Evolutionary conservation across 2,888 invertebrate genomes (phyloP), one percentile per base, ranked within the genome.

Genomic region (Brachyopa scutellaris): DNA sequence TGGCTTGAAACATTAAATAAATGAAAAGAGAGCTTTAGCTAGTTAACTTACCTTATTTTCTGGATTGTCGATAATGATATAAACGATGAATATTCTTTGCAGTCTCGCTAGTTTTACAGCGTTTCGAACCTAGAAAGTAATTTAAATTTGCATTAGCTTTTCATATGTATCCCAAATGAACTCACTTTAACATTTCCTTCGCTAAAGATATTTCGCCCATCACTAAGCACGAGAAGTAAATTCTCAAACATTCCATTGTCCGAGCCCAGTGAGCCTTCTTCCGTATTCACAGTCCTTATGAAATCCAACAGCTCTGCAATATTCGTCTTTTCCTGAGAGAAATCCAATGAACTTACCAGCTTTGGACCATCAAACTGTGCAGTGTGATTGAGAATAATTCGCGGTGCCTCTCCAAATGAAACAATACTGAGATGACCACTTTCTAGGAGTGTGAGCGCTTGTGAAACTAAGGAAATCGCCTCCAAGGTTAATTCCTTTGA

Each of bases 51-150:
- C 97, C 93, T 97, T 96, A 89, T 95, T 96, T 84, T 94, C 93
- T 5, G 97, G 97, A 91, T 97, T 98, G 89, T 99, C 99, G 47
- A 99, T 94, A 83, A 99, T 95, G 55, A 99, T 94, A 88, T 99
- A 99, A 3, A 99, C 97, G 82, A 97, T 93, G 90, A 99, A 99
- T 85, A 99, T 94, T 38, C 96, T 94, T 64, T 94, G 93, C 59
- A 96, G 92, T 82, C 95, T 93, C 2, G 97, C 97, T 85, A 94
- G 91, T 86, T 97, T 92, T 0, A 99, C 95, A 0, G 97, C 95
- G 84, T 93, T 93, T 84, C 92, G 92, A 0, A 99, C 95, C 84
- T 91, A 33, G 3, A 84, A 67, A 15, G 7, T 2, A 47, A 36
- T 26, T 59, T 5, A 40, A 29, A 72, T 40, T 21, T 51, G 17